Conservation (phyloP, 1,140 invertebrate genomes). For the Stenopsyche tienmushanensis region DNA sequence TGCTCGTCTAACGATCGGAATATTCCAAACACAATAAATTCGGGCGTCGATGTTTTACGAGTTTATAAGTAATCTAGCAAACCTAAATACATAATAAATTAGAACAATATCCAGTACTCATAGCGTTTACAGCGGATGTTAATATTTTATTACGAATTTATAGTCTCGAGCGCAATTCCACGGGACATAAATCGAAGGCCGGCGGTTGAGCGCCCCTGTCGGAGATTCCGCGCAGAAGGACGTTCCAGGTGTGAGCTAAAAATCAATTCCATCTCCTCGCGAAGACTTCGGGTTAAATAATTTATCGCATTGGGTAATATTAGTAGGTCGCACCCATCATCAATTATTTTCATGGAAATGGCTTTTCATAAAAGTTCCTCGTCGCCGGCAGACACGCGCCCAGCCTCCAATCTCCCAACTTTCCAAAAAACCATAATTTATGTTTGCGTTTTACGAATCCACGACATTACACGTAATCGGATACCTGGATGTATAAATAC, state of each 20-base stretch:
- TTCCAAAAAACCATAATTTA: not conserved
- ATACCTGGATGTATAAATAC: no score
- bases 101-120: not conserved
- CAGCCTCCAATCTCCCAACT: not conserved
- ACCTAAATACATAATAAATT: not conserved
- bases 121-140: not conserved
- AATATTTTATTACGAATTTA: not conserved
- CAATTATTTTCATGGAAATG: no score
- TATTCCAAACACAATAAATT: no score
- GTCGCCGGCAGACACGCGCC: not conserved
- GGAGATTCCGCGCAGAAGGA: conserved; percentile 11
- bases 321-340: not conserved
- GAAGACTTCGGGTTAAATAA: conserved; percentile 6
- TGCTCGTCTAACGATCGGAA: no score
- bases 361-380: not conserved
- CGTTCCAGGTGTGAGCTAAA: conserved; percentile 12
- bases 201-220: not conserved
- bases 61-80: no score
- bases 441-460: not conserved
- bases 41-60: no score
- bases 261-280: conserved; percentile 2
- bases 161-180: no score
- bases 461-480: no score
- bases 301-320: conserved; percentile 2
- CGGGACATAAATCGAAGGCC: not conserved